phyloP scores from a whole-genome alignment of 2,888 invertebrate species.

The Bruchidius siliquastri region DNA sequence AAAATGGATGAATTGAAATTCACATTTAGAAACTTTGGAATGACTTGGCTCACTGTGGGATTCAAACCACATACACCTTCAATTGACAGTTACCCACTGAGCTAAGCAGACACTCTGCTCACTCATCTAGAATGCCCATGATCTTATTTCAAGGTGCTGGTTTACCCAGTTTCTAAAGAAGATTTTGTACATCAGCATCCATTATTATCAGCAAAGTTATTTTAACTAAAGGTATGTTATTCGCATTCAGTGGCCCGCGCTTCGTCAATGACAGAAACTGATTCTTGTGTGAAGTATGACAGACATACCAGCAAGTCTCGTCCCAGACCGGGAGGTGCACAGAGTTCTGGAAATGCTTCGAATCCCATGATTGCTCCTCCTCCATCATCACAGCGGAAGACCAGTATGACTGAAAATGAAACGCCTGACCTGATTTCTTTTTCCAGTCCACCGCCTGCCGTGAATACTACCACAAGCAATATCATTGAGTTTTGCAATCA shows the following conservation, averaged over 20 bases:
- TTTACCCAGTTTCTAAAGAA: too few species aligned
- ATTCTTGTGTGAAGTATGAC: conserved; percentile 35
- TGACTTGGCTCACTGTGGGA: too few species aligned
- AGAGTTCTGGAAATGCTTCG: conserved; percentile 39
- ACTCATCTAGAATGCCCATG: too few species aligned
- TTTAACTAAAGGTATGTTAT: background rate
- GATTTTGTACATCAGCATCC: too few species aligned
- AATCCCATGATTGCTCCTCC: conserved; percentile 51
- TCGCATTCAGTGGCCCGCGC: conserved; percentile 39
- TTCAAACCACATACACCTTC: too few species aligned
- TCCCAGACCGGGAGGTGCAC: conserved; percentile 56
- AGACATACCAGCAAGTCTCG: conserved; percentile 51
- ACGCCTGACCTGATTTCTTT: conserved; percentile 68
- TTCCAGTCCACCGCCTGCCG: conserved; percentile 55
- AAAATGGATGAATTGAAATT: too few species aligned
- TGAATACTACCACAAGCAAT: conserved; percentile 49
- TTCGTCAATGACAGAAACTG: conserved; percentile 43
- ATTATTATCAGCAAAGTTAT: too few species aligned
- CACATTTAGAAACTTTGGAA: too few species aligned
- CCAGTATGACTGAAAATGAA: conserved; percentile 41
- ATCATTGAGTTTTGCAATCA: conserved; percentile 57
- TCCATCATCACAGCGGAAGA: conserved; percentile 40
- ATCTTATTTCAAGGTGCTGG: too few species aligned
- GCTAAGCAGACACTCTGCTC: too few species aligned
- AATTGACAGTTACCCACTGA: too few species aligned